Percentiles rank a stretch among this genome's conserved stretches.
phyloP scores from a whole-genome alignment of 2,113 vertebrate genomes.

The Cyphomyrus discorhynchus region DNA sequence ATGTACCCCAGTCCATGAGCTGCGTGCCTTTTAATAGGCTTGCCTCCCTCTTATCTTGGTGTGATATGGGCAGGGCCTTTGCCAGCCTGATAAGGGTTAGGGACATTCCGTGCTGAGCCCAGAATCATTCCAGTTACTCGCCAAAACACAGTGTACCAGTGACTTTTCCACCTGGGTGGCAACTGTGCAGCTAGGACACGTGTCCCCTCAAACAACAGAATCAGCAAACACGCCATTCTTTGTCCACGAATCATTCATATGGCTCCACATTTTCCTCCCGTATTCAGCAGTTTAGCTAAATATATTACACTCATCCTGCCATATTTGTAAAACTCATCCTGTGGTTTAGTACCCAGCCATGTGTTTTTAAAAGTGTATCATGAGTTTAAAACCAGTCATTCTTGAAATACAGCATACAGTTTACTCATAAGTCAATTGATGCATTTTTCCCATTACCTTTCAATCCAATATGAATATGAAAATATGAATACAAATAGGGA shows the following conservation, averaged over 20 bases:
- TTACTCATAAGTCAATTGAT: not conserved
- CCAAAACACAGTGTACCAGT: not conserved
- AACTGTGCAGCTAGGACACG: not conserved
- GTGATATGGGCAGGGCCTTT: not conserved
- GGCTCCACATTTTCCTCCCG: not conserved
- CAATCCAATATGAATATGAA: not conserved
- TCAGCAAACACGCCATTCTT: not conserved
- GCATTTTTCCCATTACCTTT: not conserved
- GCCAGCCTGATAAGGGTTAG: not conserved
- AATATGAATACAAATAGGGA: not conserved
- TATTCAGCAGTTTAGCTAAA: not conserved
- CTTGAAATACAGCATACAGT: not conserved
- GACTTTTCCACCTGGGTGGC: not conserved
- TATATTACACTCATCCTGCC: not conserved
- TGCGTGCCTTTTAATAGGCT: not conserved
- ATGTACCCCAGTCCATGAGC: not conserved
- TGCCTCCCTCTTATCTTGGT: not conserved
- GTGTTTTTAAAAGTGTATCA: not conserved
- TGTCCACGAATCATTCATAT: not conserved
- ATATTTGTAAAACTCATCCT: not conserved
- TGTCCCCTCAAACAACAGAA: not conserved
- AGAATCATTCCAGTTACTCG: not conserved
- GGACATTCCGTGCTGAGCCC: not conserved
- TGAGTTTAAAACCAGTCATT: not conserved
- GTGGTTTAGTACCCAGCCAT: not conserved